Evolutionary conservation across 2,888 invertebrate species (phyloP).

Genomic region (Belgica antarctica): DNA sequence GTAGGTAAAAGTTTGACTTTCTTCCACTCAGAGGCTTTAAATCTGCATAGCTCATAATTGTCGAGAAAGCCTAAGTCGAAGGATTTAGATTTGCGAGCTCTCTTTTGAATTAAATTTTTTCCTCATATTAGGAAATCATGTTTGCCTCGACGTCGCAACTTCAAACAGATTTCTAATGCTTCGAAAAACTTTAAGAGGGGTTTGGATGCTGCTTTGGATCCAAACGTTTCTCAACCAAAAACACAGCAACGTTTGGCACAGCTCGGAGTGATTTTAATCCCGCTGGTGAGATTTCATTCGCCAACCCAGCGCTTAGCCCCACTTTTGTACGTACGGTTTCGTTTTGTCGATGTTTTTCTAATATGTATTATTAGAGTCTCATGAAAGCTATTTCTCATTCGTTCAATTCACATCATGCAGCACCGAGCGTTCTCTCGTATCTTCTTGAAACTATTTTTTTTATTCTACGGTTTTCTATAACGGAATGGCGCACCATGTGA

Average conservation of each 20-base stretch:
- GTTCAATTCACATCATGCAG: constrained; percentile 7
- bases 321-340: neutral
- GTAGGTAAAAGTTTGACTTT: neutral
- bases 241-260: too few species aligned
- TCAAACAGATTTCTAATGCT: neutral
- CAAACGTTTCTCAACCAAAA: too few species aligned
- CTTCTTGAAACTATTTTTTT: too few species aligned
- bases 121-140: constrained; percentile 22
- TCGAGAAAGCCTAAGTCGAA: neutral
- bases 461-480: too few species aligned
- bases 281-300: too few species aligned
- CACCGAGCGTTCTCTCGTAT: too few species aligned
- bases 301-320: too few species aligned
- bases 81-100: constrained; percentile 38
- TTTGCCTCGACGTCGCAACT: neutral
- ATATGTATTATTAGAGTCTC: constrained; percentile 29
- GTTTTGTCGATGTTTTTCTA: constrained; percentile 35
- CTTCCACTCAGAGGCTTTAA: neutral
- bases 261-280: too few species aligned
- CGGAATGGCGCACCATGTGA: too few species aligned
- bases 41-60: neutral
- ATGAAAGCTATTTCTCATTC: constrained; percentile 29
- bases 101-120: constrained; percentile 25
- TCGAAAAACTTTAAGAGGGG: neutral
- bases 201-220: too few species aligned